phyloP scores from a whole-genome alignment of 2,888 invertebrate species.

The Resseliella maxima region DNA sequence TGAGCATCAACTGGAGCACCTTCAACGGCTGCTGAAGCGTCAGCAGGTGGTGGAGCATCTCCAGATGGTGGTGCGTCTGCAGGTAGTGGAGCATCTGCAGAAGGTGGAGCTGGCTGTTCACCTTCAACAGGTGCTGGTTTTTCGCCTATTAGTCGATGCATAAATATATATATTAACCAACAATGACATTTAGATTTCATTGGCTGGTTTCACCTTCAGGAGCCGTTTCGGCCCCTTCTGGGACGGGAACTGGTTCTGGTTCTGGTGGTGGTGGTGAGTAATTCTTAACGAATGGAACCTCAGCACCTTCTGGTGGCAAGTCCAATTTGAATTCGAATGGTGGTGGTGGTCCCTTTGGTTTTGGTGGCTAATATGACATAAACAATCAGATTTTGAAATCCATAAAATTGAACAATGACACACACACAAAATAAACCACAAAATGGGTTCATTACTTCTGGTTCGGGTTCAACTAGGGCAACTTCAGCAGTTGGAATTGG shows the following conservation, averaged over 20 bases:
- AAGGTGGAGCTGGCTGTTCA: slow-evolving; percentile 61
- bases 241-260: slow-evolving; percentile 62
- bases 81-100: slow-evolving; percentile 62
- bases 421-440: too few species aligned
- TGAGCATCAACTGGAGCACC: slow-evolving; percentile 61
- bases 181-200: too few species aligned
- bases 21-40: too few species aligned
- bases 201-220: neutral
- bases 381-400: neutral
- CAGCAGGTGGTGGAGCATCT: slow-evolving; percentile 60
- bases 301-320: slow-evolving; percentile 68
- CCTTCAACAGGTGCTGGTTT: slow-evolving; percentile 57
- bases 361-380: neutral
- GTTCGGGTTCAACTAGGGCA: slow-evolving; percentile 60
- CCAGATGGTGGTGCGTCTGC: slow-evolving; percentile 62
- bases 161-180: too few species aligned
- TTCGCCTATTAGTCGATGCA: neutral
- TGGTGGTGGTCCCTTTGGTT: slow-evolving; percentile 63
- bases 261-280: slow-evolving; percentile 66
- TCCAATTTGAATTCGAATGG: slow-evolving; percentile 68
- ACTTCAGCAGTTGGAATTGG: slow-evolving; percentile 61
- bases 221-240: slow-evolving; percentile 59
- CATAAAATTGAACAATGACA: neutral
- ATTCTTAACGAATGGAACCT: slow-evolving; percentile 68
- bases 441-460: slow-evolving; percentile 60